Evolutionary conservation across 2,888 invertebrate genomes (phyloP).

Genomic region (Thera obeliscata): DNA sequence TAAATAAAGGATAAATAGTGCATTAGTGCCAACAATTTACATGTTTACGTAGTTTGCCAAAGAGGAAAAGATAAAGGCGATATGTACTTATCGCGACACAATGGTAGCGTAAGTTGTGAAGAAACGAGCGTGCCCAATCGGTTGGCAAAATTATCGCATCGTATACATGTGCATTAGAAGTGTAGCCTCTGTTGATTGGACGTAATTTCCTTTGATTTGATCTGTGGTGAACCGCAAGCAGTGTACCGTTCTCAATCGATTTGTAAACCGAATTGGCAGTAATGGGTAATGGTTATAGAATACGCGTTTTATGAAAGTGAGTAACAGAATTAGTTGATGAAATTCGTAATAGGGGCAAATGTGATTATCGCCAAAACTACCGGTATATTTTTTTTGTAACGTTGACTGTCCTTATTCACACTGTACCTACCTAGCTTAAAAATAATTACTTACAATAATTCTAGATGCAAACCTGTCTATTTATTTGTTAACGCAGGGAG

Average conservation of each 20-base stretch:
- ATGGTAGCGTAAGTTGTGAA: constrained; percentile 42
- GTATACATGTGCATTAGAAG: constrained; percentile 24
- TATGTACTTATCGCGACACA: constrained; percentile 56
- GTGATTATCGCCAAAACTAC: not conserved
- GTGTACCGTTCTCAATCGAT: constrained; percentile 38
- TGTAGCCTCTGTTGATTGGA: constrained; percentile 23
- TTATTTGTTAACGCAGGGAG: too few relatives aligned
- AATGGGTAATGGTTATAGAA: constrained; percentile 9
- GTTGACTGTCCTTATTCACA: too few relatives aligned
- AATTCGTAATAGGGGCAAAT: not conserved
- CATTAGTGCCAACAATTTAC: too few relatives aligned
- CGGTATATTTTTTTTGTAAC: not conserved
- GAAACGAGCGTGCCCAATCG: constrained; percentile 58
- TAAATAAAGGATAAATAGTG: too few relatives aligned
- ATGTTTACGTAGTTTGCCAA: too few relatives aligned
- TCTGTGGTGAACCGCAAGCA: constrained; percentile 38
- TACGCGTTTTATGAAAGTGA: constrained; percentile 15
- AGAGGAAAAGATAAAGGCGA: too few relatives aligned
- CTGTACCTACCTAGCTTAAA: too few relatives aligned
- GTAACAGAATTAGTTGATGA: not conserved
- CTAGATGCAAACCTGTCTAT: too few relatives aligned
- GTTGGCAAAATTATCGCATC: constrained; percentile 32
- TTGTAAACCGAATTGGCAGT: constrained; percentile 22
- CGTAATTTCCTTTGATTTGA: constrained; percentile 34
- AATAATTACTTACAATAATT: too few relatives aligned